phyloP scores from a whole-genome alignment of 2,113 vertebrate species.

The Toxotes jaculatrix region DNA sequence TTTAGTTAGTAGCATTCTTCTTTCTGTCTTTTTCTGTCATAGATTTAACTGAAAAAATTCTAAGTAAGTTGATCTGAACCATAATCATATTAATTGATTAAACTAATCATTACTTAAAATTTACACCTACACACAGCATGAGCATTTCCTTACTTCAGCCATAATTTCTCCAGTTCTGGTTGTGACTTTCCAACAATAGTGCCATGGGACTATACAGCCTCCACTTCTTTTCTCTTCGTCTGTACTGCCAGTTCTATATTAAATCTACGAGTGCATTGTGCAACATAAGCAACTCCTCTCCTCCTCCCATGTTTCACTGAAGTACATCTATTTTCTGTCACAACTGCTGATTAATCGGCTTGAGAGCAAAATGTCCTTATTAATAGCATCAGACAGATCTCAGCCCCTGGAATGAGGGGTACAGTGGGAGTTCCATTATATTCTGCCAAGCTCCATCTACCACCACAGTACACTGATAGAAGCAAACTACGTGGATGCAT shows the following conservation, averaged over 20 bases:
- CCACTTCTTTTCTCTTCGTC: constrained; percentile 33
- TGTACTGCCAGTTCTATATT: constrained; percentile 43
- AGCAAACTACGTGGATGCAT: constrained; percentile 43
- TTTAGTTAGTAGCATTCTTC: too few species aligned
- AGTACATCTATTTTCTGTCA: constrained; percentile 58
- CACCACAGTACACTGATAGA: constrained; percentile 23
- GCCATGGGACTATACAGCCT: constrained; percentile 9
- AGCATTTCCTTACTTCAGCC: not conserved
- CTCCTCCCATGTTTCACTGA: constrained; percentile 19
- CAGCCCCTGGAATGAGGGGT: constrained; percentile 43
- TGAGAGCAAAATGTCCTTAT: constrained; percentile 58
- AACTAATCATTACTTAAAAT: not conserved
- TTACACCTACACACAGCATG: not conserved
- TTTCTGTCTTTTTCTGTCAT: not conserved
- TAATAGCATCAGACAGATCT: constrained; percentile 63
- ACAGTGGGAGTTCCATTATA: constrained; percentile 51
- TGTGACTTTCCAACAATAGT: constrained; percentile 33
- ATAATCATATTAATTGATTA: not conserved
- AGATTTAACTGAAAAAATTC: not conserved
- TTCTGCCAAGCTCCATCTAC: constrained; percentile 53
- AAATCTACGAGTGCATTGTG: constrained; percentile 52
- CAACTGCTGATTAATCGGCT: constrained; percentile 64
- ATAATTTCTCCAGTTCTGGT: constrained; percentile 3
- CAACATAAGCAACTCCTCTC: constrained; percentile 53
- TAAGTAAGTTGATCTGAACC: not conserved